Evolutionary conservation across 2,888 invertebrate genomes (phyloP).

Genomic region (Gerris lacustris): DNA sequence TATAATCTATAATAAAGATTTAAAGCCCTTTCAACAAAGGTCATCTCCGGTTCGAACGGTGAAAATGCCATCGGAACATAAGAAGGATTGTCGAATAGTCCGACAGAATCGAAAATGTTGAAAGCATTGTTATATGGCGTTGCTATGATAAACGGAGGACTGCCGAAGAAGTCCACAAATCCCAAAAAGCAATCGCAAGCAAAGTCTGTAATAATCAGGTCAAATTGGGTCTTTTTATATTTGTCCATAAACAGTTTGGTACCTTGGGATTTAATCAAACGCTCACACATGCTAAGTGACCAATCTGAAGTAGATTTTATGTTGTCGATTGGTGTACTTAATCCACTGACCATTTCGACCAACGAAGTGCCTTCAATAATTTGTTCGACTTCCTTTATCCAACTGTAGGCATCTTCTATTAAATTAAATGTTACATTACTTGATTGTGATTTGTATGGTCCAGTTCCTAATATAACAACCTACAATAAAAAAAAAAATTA

Average conservation of each 20-base stretch:
- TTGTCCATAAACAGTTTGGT: background rate
- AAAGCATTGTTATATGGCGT: background rate
- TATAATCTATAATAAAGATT: background rate
- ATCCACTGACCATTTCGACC: too few species aligned
- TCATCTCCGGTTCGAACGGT: background rate
- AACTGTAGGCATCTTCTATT: too few species aligned
- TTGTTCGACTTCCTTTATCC: too few species aligned
- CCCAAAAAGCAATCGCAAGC: background rate
- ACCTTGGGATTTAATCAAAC: background rate
- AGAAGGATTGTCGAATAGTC: background rate
- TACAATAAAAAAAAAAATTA: too few species aligned
- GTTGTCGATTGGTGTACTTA: too few species aligned
- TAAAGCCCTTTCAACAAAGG: background rate
- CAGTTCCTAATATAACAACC: too few species aligned
- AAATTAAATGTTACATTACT: too few species aligned
- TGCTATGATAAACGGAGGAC: background rate
- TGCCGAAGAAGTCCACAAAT: background rate
- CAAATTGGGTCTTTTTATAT: background rate
- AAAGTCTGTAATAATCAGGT: background rate
- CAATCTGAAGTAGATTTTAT: too few species aligned
- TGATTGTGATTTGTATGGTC: too few species aligned
- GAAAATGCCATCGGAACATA: background rate
- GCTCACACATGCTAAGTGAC: too few species aligned
- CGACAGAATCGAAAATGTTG: background rate
- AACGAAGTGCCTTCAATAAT: too few species aligned